Evolutionary conservation across 2,888 invertebrate genomes (phyloP), one percentile per base, ranked within the genome.

Genomic region (Pollenia griseotomentosa): DNA sequence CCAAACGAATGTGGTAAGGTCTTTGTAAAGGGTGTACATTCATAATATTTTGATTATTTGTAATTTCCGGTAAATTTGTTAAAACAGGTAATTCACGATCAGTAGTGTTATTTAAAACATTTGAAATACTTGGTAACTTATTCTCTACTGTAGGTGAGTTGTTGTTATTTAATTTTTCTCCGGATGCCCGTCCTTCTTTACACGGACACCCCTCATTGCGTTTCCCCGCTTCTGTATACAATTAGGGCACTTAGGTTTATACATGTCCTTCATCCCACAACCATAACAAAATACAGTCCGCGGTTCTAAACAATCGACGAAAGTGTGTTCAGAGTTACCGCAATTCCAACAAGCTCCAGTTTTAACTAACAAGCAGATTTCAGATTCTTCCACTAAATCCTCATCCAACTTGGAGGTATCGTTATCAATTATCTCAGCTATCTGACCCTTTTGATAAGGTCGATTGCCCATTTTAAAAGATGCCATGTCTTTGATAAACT

Each of bases 251-350:
- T 40, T 23, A 11, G 70, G 40, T 16, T 53, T 70, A 11, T n/a
- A 70, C 0, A 16, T n/a, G n/a, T 70, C 53, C 16, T 70, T 70
- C 10, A 40, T 5, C 10, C 65, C 65, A 3, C 65, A 65, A 46
- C 70, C 53, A 53, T 70, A 70, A 23, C 53, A 70, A 42, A 70
- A 66, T 9, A 66, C 23, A 12, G 66, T 66, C 2, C 48, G 48
- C 2, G 4, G 48, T 66, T 48, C 48, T 14, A 46, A 10, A 19
- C 59, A 59, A 33, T 59, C 59, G 6, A 59, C 14, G 33, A 59
- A 59, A 59, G 10, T 59, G 11, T 59, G 59, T 11, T 11, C 23
- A 5, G 14, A 8, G 4, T 19, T 59, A 23, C 23, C 33, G 12
- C 66, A 66, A 9, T 66, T 63, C n/a, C 61, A n/a, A 6, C 42